Evolutionary conservation across 2,888 invertebrate species (phyloP), one percentile per base, ranked within the genome.

Genomic region (Oscheius sp.): DNA sequence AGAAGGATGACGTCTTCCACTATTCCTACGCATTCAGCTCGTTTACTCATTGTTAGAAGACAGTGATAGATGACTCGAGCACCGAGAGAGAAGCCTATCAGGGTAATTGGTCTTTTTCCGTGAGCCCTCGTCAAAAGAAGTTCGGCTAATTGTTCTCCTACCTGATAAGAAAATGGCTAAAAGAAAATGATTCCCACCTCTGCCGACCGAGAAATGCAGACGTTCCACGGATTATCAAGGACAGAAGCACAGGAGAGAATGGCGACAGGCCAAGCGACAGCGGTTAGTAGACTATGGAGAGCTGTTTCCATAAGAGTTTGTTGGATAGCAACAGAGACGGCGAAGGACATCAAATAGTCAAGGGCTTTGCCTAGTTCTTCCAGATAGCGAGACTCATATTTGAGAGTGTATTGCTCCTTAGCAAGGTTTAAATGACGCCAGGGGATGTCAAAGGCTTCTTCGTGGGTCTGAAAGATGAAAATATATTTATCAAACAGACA

Each of bases 221-320:
- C 91, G 66, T 90, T 90, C 91, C 91, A 91, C 0, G 91, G 91
- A 84, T 91, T 91, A 85, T 91, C 91, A 68, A 90, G 88, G 0
- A 90, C 88, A 8, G 88, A 88, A 3, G 90, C 89, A 59, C 89
- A 86, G 1, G 90, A 89, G 8, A 91, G 82, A 57, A 91, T 85
- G 14, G 90, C 89, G 14, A 90, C 88, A 6, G 91, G 91, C 91
- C 91, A 91, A 1, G 90, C 89, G 6, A 91, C 88, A 0, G 91
- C 91, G 50, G 89, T 87, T 76, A 91, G 86, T n/a, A 91, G 81
- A 90, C 90, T 89, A 72, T 90, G 89, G 9, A 91, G 86, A 50
- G 90, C 89, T 6, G 91, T 91, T 73, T 90, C 90, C 83, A 91
- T 90, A 9, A 91, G 88, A 8, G 90, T 90, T 83, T 91, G 90